Base-by-base conservation (phyloP, 2,113 vertebrate genomes). In the Dicaeum eximium region DNA sequence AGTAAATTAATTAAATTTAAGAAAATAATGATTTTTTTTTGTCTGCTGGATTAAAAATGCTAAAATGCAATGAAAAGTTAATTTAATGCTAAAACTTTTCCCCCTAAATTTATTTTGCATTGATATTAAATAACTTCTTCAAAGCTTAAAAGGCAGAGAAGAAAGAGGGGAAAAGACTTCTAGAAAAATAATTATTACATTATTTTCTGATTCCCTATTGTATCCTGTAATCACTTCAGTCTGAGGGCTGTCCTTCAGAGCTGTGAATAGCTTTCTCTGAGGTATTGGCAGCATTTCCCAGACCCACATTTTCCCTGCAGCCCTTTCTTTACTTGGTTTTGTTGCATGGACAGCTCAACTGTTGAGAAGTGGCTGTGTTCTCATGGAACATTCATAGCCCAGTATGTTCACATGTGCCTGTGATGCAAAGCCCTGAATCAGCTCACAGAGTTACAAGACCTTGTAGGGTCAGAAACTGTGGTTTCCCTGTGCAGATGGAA, bases 1-100 rank as follows among this genome's bases (percentile, higher is more conserved):
- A 97, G 95, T 97, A 98, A 97, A 98, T 98, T 97, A 98, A 98
- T 97, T 98, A 98, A 97, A 98, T 98, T 97, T 97, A 95, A 97
- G 95, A 98, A 98, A 98, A 98, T 98, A 97, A 96, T 96, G 90
- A 92, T 91, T 96, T 95, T 90, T 88, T 94, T 97, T 92, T 95
- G 92, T 91, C 81, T 81, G 84, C 31, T 95, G 92, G 75, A 97
- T 98, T 97, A 97, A 96, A 97, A 97, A 97, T 97, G 95, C 87
- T 96, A 94, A 97, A 96, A 96, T 80, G 74, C 80, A 94, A 97
- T 96, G 66, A 96, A 96, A 97, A 96, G 88, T 92, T 95, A 95
- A 90, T 96, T 88, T 97, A 93, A 93, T 95, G 60, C 44, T 91
- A 80, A 87, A 96, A 93, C 82, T 95, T 84, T 86, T 62, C 2